Conservation (phyloP, 2,888 invertebrate species). For the Acanthopleura granulata region DNA sequence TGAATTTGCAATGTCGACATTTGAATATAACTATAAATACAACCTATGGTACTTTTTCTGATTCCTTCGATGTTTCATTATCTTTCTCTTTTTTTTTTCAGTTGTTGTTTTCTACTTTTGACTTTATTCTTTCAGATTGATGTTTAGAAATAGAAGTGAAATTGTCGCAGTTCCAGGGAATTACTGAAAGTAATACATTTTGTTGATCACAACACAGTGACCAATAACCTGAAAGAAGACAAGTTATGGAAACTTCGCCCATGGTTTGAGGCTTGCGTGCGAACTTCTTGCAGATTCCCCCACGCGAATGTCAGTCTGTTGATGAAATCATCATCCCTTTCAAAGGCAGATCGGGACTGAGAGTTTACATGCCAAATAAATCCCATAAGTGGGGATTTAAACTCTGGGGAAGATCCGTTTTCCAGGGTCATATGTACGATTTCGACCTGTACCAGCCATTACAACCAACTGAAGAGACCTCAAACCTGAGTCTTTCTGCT, state of each 20-base stretch:
- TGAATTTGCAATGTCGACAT: too few species aligned
- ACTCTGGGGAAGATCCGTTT: constrained; percentile 26
- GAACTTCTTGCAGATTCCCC: constrained; percentile 30
- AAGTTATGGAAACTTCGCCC: not conserved
- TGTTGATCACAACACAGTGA: constrained; percentile 23
- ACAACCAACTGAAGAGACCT: constrained; percentile 20
- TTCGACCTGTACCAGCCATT: constrained; percentile 33
- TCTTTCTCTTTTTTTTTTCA: too few species aligned
- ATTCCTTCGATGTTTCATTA: too few species aligned
- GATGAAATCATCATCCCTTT: constrained; percentile 58
- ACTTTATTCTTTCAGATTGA: too few species aligned
- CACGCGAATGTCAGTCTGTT: constrained; percentile 46
- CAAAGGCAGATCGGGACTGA: constrained; percentile 42
- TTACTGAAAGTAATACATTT: constrained; percentile 28
- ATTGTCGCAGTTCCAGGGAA: constrained; percentile 28
- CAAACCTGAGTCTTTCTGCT: not conserved
- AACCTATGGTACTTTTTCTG: too few species aligned
- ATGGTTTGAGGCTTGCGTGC: constrained; percentile 17
- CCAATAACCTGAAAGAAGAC: not conserved
- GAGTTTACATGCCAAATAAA: constrained; percentile 31
- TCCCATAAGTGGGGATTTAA: constrained; percentile 38
- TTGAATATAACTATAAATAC: too few species aligned
- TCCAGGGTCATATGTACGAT: constrained; percentile 21
- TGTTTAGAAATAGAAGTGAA: too few species aligned
- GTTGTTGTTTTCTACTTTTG: too few species aligned